phyloP scores from a whole-genome alignment of 2,888 invertebrate genomes.

The Apomyelois bistriatella region DNA sequence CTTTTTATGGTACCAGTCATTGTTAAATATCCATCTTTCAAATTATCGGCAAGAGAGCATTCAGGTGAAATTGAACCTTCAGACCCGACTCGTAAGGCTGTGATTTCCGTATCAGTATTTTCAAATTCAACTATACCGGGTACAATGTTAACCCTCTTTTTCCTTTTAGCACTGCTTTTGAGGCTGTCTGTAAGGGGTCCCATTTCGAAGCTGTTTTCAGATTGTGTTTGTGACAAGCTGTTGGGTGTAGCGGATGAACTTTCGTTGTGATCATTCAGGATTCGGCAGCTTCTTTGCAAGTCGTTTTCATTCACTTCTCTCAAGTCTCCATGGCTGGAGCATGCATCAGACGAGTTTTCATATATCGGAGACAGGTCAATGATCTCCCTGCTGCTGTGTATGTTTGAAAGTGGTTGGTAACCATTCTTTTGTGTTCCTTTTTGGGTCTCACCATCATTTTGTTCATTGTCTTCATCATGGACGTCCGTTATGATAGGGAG shows the following conservation, averaged over 20 bases:
- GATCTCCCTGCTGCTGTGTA: slow-evolving; percentile 64
- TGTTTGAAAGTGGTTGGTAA: slow-evolving; percentile 56
- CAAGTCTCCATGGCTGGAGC: slow-evolving; percentile 71
- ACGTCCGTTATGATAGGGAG: slow-evolving; percentile 70
- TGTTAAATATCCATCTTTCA: slow-evolving; percentile 82
- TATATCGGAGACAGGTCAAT: slow-evolving; percentile 74
- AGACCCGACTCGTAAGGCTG: slow-evolving; percentile 59
- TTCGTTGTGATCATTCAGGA: slow-evolving; percentile 60
- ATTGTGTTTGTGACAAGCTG: slow-evolving; percentile 71
- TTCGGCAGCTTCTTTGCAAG: slow-evolving; percentile 52
- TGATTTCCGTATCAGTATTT: slow-evolving; percentile 62
- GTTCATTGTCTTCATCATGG: slow-evolving; percentile 73
- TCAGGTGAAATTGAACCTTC: slow-evolving; percentile 78
- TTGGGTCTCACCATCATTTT: slow-evolving; percentile 35
- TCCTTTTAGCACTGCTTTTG: slow-evolving; percentile 71
- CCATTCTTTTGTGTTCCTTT: slow-evolving; percentile 56
- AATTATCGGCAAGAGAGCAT: slow-evolving; percentile 74
- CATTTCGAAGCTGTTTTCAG: slow-evolving; percentile 74
- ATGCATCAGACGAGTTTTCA: slow-evolving; percentile 75
- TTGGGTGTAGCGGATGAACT: slow-evolving; percentile 67
- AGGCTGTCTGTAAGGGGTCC: slow-evolving; percentile 65
- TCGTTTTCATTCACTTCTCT: slow-evolving; percentile 58
- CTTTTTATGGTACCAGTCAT: slow-evolving; percentile 87
- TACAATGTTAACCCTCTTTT: slow-evolving; percentile 83
- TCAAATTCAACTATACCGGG: slow-evolving; percentile 69